Percentiles rank a stretch among this genome's conserved stretches.
These are phyloP conservation scores for Uloborus diversus DNA, from an alignment of 1,140 invertebrate species.

Conservation along the genomic window DNA sequence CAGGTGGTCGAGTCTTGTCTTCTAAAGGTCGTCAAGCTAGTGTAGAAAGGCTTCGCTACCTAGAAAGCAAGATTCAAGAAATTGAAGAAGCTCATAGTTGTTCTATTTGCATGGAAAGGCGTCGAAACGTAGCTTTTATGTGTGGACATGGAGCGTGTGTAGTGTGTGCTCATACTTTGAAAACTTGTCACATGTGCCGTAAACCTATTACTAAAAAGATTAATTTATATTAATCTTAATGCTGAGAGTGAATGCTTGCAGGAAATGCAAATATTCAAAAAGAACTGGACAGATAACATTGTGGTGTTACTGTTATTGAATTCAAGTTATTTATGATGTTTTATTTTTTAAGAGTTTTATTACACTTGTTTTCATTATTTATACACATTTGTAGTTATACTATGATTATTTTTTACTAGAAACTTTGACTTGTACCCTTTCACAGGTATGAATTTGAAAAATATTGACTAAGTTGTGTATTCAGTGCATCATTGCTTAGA, in stretches of 20 bases:
- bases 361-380: no score
- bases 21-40: conserved; percentile 70
- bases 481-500: no score
- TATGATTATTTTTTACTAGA: no score
- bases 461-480: no score
- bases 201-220: conserved; percentile 89
- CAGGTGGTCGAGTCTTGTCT: conserved; percentile 63
- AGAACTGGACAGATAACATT: no score
- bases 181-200: conserved; percentile 91
- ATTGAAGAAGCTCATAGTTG: conserved; percentile 86
- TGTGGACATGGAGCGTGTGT: conserved; percentile 90
- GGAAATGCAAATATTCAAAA: no score
- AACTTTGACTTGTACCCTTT: no score
- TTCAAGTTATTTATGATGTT: no score
- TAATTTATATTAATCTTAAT: conserved; percentile 71
- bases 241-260: not conserved
- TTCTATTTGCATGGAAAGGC: conserved; percentile 72
- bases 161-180: conserved; percentile 81
- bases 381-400: no score
- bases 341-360: no score
- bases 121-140: conserved; percentile 83
- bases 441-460: no score
- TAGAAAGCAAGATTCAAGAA: conserved; percentile 86
- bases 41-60: conserved; percentile 73
- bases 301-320: no score